Base-by-base conservation (phyloP, 2,113 vertebrate genomes). In the Himantopus leucocephalus region DNA sequence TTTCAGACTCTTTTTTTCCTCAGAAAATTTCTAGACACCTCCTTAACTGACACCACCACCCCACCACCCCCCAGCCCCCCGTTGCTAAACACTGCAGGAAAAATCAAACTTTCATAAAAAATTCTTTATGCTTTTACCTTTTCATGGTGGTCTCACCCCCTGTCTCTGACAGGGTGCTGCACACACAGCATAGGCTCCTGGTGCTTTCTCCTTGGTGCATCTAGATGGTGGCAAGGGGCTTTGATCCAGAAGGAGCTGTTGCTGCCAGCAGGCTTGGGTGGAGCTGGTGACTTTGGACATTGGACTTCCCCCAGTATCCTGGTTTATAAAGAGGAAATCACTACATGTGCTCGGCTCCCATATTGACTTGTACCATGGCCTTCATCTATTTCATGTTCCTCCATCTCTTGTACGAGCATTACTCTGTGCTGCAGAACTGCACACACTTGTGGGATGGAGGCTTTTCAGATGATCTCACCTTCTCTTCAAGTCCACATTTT, bases 161-260 rank as follows among this genome's bases (percentile, higher is more conserved):
- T 48, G 0, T 22, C 48, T 71, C 58, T 77, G 62, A 9, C 58
- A 67, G 52, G 23, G 70, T 22, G 10, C 59, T 80, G 45, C n/a
- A 17, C 0, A 0, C 43, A 18, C 48, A 27, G 29, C 1, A 0
- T 30, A 56, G 47, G 63, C 32, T 76, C 45, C 60, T 48, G 43
- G 10, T 22, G 24, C 35, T 75, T 64, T 74, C 37, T 84, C 23
- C n/a, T 84, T 47, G 47, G 22, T 29, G 43, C 30, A 30, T 60
- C 43, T 14, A 30, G 41, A 67, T 43, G 30, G n/a, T 77, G 8
- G 27, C 52, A n/a, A 93, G 71, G 39, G 35, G 26, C 32, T 66
- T 56, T n/a, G 60, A 20, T 56, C 50, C 75, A 37, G 55, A 27
- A 81, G 16, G 19, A 24, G 73, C 32, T 92, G 53, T 20, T 76